Evolutionary conservation across 2,113 vertebrate species (phyloP).

Genomic region (Oenanthe melanoleuca): DNA sequence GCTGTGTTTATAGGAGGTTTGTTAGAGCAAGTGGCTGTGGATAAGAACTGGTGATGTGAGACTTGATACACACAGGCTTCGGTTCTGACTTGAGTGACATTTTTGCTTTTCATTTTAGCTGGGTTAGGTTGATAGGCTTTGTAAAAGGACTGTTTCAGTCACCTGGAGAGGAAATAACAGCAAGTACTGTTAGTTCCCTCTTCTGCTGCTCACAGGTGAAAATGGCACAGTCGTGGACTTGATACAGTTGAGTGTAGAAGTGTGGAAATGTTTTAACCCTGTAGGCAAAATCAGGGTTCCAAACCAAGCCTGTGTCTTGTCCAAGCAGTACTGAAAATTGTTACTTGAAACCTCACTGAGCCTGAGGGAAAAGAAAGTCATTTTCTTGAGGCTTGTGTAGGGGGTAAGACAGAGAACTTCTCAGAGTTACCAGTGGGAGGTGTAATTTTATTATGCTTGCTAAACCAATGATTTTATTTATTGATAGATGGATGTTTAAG

Average conservation of each 20-base stretch:
- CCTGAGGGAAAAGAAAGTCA: neutral
- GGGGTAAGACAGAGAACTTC: neutral
- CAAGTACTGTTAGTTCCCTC: neutral
- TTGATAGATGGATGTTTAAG: slow-evolving; percentile 52
- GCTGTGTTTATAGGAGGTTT: neutral
- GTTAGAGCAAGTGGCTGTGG: neutral
- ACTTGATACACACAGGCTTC: neutral
- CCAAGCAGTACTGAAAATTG: neutral
- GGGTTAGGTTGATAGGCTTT: slow-evolving; percentile 56
- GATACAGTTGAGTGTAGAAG: neutral
- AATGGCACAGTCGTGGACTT: neutral
- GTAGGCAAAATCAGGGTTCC: neutral
- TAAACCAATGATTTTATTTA: slow-evolving; percentile 69
- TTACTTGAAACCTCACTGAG: slow-evolving; percentile 34
- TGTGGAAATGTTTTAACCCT: neutral
- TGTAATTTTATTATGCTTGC: slow-evolving; percentile 13
- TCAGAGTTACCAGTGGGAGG: neutral
- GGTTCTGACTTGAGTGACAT: neutral
- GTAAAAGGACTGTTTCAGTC: slow-evolving; percentile 53
- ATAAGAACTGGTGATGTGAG: neutral
- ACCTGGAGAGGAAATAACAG: slow-evolving; percentile 25
- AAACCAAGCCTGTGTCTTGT: slow-evolving; percentile 26
- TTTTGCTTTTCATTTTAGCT: slow-evolving; percentile 50
- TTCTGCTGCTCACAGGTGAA: neutral
- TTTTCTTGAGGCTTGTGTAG: neutral